A percentile compares a stretch with the other conserved stretches of the same genome.
phyloP scores from a whole-genome alignment of 2,797 vertebrate genomes.

The Poecilia gillii region DNA sequence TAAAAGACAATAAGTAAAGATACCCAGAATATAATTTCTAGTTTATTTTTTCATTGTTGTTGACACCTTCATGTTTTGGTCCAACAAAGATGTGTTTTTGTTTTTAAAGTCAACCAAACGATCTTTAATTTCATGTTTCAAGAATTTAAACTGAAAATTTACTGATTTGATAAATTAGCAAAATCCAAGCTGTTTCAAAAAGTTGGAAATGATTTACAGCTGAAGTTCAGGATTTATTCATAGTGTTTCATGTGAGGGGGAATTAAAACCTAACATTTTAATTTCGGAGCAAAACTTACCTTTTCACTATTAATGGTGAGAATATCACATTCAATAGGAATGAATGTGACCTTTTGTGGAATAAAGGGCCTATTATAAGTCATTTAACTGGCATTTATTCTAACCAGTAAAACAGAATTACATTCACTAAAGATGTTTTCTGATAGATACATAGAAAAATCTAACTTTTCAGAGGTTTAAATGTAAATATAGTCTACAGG shows the following conservation, averaged over 20 bases:
- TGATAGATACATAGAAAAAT: background rate
- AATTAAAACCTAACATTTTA: background rate
- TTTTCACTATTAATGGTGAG: background rate
- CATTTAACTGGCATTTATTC: background rate
- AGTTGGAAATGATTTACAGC: background rate
- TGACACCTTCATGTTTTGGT: background rate
- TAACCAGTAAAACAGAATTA: background rate
- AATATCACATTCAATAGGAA: background rate
- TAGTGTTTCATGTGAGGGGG: background rate
- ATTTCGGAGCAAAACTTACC: background rate
- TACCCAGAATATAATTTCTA: background rate
- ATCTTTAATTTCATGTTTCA: background rate
- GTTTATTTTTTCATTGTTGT: background rate
- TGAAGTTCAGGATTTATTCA: slow-evolving; percentile 1
- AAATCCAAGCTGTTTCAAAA: background rate
- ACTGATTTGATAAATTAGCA: background rate
- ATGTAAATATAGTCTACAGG: background rate
- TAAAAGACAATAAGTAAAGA: background rate
- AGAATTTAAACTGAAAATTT: background rate
- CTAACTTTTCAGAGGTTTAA: background rate
- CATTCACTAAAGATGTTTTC: background rate
- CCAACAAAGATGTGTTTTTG: background rate
- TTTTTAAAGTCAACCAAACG: background rate
- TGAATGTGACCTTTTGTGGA: background rate
- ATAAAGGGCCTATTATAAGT: background rate